Percentiles rank a stretch among this genome's conserved stretches.
phyloP scores from a whole-genome alignment of 2,888 invertebrate genomes.

The Sialis fuliginosa region DNA sequence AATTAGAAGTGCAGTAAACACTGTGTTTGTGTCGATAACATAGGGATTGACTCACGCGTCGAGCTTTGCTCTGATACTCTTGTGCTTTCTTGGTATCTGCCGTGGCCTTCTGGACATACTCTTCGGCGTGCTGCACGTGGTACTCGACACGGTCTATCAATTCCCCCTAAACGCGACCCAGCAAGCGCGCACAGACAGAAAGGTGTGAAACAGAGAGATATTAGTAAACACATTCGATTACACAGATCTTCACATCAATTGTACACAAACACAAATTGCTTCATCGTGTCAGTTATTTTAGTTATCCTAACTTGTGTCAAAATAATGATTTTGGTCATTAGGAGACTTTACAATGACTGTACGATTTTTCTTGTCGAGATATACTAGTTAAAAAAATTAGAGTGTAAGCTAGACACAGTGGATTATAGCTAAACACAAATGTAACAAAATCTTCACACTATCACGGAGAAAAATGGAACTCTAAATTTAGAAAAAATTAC shows the following conservation, averaged over 20 bases:
- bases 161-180: slow-evolving; percentile 66
- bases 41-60: slow-evolving; percentile 66
- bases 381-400: too few relatives aligned
- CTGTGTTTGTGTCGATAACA: slow-evolving; percentile 13
- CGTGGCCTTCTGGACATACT: slow-evolving; percentile 99
- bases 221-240: too few relatives aligned
- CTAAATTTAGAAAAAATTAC: too few relatives aligned
- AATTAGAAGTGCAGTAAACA: slow-evolving; percentile 21
- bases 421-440: too few relatives aligned
- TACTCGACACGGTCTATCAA: slow-evolving; percentile 99
- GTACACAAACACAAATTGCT: too few relatives aligned
- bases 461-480: too few relatives aligned
- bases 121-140: slow-evolving; percentile 99
- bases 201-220: slow-evolving; percentile 1
- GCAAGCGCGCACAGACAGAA: slow-evolving; percentile 6
- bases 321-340: neutral
- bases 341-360: too few relatives aligned
- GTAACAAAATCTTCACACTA: too few relatives aligned
- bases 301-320: neutral
- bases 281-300: neutral
- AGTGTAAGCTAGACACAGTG: too few relatives aligned
- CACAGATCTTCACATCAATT: too few relatives aligned
- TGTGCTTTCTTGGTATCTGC: slow-evolving; percentile 99
- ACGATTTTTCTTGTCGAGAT: too few relatives aligned
- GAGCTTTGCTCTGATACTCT: slow-evolving; percentile 99